Evolutionary conservation across 1,140 invertebrate genomes (phyloP).

Genomic region (Dermatophagoides farinae): DNA sequence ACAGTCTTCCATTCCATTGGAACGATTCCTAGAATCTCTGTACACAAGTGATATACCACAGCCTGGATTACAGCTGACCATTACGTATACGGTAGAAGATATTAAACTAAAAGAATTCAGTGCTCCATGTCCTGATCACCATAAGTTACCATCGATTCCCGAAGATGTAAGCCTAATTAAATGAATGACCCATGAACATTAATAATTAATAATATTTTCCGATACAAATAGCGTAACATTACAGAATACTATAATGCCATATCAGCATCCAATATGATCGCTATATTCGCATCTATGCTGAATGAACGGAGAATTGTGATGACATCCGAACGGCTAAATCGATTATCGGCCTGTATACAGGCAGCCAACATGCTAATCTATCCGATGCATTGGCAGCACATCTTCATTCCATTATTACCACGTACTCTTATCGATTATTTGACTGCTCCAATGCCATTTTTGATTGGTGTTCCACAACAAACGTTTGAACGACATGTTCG

Average conservation of each 20-base stretch:
- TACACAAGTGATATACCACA: conserved; percentile 40
- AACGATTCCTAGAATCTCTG: conserved; percentile 41
- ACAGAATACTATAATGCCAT: conserved; percentile 89
- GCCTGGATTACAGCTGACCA: conserved; percentile 30
- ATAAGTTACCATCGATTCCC: conserved; percentile 69
- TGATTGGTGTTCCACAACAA: conserved; percentile 68
- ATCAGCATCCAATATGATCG: conserved; percentile 74
- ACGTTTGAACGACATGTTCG: conserved; percentile 49
- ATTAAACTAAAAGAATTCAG: conserved; percentile 41
- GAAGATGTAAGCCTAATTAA: conserved; percentile 56
- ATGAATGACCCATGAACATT: background rate
- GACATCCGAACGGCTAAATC: conserved; percentile 58
- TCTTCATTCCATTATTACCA: conserved; percentile 83
- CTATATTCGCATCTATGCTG: conserved; percentile 77
- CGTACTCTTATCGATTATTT: conserved; percentile 69
- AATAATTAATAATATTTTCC: conserved; percentile 18
- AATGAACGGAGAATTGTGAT: conserved; percentile 78
- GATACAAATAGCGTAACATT: conserved; percentile 58
- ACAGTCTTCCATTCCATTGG: conserved; percentile 26
- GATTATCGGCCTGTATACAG: conserved; percentile 76
- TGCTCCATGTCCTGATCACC: conserved; percentile 51
- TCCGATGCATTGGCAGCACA: conserved; percentile 94
- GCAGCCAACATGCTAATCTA: conserved; percentile 78
- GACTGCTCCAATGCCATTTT: conserved; percentile 73
- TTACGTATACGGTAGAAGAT: conserved; percentile 23